Conservation (phyloP, 2,888 invertebrate genomes). For the Itoplectis maculator region DNA sequence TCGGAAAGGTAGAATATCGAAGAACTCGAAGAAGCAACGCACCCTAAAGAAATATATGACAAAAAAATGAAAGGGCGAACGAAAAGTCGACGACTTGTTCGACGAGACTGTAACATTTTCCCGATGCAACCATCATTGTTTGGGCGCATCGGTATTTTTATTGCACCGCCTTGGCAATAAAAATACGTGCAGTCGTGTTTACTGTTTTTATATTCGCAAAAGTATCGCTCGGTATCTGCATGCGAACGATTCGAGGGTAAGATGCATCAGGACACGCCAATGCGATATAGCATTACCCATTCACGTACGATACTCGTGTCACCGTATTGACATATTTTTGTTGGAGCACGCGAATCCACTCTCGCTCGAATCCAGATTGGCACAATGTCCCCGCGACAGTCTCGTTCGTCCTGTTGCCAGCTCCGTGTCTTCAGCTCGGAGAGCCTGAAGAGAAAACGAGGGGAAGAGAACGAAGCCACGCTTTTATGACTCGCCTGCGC, state of each 20-base stretch:
- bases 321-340: conserved; percentile 8
- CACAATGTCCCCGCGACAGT: conserved; percentile 9
- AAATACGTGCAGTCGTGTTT: not conserved
- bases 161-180: too few relatives aligned
- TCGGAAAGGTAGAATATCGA: too few relatives aligned
- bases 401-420: not conserved
- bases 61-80: too few relatives aligned
- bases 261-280: not conserved
- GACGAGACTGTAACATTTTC: too few relatives aligned
- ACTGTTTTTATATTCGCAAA: not conserved
- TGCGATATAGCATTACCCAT: conserved; percentile 10
- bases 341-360: not conserved
- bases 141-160: too few relatives aligned
- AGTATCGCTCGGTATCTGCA: not conserved
- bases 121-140: too few relatives aligned
- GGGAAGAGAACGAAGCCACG: not conserved
- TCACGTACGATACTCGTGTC: not conserved
- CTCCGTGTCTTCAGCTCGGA: not conserved
- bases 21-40: too few relatives aligned
- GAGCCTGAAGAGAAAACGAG: not conserved
- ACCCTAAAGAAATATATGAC: too few relatives aligned
- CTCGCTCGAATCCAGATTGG: conserved; percentile 10
- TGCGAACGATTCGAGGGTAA: not conserved
- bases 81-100: too few relatives aligned
- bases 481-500: conserved; percentile 16